Evolutionary conservation across 2,888 invertebrate genomes (phyloP).

Genomic region (Bugulina stolonifera): DNA sequence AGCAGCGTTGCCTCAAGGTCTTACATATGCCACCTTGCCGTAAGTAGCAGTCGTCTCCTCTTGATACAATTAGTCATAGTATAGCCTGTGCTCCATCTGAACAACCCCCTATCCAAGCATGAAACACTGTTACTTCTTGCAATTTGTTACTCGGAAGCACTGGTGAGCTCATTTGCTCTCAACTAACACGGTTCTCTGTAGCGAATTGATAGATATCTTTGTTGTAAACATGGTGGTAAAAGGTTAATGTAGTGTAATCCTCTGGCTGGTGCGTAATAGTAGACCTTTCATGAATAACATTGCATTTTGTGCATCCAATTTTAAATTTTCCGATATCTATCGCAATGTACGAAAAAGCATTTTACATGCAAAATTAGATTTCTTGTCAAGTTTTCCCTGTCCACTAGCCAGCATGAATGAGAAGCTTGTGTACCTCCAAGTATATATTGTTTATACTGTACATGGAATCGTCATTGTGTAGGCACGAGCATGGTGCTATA

Average conservation of each 20-base stretch:
- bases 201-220: too few relatives aligned
- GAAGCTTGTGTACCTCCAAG: too few relatives aligned
- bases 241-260: too few relatives aligned
- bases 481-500: neutral
- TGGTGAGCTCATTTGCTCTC: neutral
- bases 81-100: neutral
- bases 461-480: neutral
- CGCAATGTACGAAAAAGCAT: too few relatives aligned
- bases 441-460: neutral
- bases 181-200: neutral
- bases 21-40: constrained; percentile 13
- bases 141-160: neutral
- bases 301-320: neutral
- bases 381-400: too few relatives aligned
- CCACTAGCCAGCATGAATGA: too few relatives aligned
- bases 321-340: too few relatives aligned
- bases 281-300: too few relatives aligned
- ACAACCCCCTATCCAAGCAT: too few relatives aligned
- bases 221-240: too few relatives aligned
- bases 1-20: constrained; percentile 6
- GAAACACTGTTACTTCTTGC: neutral
- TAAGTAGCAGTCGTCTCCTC: neutral
- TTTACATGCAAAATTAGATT: too few relatives aligned
- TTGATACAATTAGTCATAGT: neutral
- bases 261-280: too few relatives aligned